Conservation (phyloP, 2,888 invertebrate species). For the Sinelater perroti region DNA sequence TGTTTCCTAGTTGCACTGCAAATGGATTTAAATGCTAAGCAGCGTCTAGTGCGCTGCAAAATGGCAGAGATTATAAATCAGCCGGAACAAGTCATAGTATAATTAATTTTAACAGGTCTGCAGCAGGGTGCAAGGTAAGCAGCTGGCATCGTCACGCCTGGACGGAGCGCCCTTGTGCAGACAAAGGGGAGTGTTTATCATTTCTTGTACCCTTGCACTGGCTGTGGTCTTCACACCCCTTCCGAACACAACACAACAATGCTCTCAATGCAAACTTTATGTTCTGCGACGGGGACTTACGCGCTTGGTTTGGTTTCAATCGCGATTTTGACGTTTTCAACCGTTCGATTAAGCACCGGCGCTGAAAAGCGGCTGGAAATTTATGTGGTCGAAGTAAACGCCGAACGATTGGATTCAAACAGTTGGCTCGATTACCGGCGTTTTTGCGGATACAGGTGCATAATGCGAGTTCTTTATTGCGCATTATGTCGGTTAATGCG, state of each 20-base stretch:
- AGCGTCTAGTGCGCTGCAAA: constrained; percentile 29
- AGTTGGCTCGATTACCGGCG: background rate
- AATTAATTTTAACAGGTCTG: constrained; percentile 45
- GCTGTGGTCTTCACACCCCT: constrained; percentile 45
- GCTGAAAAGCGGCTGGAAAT: constrained; percentile 25
- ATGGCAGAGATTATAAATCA: constrained; percentile 36
- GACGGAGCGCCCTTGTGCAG: constrained; percentile 39
- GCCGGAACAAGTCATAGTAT: constrained; percentile 42
- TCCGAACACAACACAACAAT: constrained; percentile 41
- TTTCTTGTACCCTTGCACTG: constrained; percentile 44
- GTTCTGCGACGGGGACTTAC: constrained; percentile 44
- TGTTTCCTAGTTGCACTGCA: no score
- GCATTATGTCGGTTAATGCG: constrained; percentile 13
- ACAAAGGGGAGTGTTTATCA: constrained; percentile 42
- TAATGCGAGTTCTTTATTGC: background rate
- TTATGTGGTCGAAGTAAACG: constrained; percentile 33
- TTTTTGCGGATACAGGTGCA: background rate
- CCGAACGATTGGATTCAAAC: constrained; percentile 28
- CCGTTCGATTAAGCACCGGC: constrained; percentile 37
- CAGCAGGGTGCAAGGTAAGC: constrained; percentile 43
- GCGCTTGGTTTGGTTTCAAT: constrained; percentile 41
- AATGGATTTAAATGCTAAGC: constrained; percentile 27
- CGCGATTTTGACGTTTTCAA: constrained; percentile 39
- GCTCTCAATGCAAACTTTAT: constrained; percentile 45
- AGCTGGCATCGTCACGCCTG: constrained; percentile 47